Evolutionary conservation across 2,888 invertebrate genomes (phyloP).

Genomic region (Coremacera marginata): DNA sequence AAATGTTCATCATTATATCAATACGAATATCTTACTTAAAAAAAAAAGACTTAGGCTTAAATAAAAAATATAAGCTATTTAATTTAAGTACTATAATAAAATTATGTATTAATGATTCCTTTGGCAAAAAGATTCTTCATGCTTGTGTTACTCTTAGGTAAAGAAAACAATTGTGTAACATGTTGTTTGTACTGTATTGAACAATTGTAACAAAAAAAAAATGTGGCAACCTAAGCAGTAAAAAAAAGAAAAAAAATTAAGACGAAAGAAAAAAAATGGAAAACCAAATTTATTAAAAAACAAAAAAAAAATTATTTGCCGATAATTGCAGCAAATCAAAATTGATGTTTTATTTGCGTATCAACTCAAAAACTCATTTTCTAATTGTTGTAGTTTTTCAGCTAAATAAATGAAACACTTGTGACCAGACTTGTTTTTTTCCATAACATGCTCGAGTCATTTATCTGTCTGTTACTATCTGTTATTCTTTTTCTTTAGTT

Average conservation of each 20-base stretch:
- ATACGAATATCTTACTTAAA: not conserved
- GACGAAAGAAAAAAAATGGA: not conserved
- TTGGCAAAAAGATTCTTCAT: constrained; percentile 68
- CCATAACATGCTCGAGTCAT: constrained; percentile 32
- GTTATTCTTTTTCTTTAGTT: not conserved
- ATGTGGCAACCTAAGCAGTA: not conserved
- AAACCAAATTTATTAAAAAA: not conserved
- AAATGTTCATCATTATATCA: not conserved
- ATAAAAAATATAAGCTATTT: constrained; percentile 24
- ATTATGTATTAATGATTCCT: constrained; percentile 47
- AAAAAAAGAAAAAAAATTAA: not conserved
- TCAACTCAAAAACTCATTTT: not conserved
- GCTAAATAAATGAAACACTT: not conserved
- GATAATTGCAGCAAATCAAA: constrained; percentile 15
- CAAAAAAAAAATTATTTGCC: constrained; percentile 1
- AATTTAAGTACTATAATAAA: constrained; percentile 45
- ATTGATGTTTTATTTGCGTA: constrained; percentile 24
- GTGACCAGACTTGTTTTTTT: constrained; percentile 29
- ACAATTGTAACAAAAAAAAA: not conserved
- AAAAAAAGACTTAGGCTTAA: constrained; percentile 24
- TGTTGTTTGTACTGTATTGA: not conserved
- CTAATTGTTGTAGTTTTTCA: constrained; percentile 12
- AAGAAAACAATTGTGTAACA: constrained; percentile 3
- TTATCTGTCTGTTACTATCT: not conserved
- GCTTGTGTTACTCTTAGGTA: constrained; percentile 20